Conservation (phyloP, 2,113 vertebrate genomes). For the Oreochromis niloticus region DNA sequence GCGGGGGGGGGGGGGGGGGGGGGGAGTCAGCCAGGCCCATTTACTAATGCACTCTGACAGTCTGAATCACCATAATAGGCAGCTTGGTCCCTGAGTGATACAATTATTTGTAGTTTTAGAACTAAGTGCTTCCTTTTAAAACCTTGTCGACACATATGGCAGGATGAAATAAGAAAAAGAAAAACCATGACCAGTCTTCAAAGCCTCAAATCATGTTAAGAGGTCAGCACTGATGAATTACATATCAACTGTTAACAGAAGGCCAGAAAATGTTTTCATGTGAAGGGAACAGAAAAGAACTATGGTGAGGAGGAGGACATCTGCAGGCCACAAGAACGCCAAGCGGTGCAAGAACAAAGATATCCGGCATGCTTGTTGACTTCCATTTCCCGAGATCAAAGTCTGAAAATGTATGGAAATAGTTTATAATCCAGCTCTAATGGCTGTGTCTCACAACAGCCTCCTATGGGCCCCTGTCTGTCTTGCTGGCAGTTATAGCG, state of each 20-base stretch:
- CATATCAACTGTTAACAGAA: neutral
- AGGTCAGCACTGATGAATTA: neutral
- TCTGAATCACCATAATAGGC: constrained; percentile 49
- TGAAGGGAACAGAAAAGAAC: neutral
- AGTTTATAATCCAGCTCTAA: constrained; percentile 40
- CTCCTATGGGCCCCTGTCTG: constrained; percentile 31
- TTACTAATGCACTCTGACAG: constrained; percentile 52
- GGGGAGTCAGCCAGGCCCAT: neutral
- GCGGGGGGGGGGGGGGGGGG: neutral
- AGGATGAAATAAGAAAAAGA: neutral
- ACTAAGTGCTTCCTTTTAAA: constrained; percentile 53
- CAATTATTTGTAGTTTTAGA: constrained; percentile 50
- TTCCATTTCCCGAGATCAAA: constrained; percentile 41
- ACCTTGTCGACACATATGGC: constrained; percentile 24
- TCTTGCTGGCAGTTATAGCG: constrained; percentile 30
- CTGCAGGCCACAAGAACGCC: neutral
- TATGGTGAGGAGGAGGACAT: neutral
- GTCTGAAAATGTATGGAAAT: constrained; percentile 45
- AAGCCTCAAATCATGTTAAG: neutral
- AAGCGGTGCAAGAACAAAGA: neutral
- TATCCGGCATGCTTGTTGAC: neutral
- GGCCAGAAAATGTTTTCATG: neutral
- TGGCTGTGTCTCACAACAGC: constrained; percentile 27
- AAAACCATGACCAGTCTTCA: neutral
- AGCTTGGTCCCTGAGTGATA: constrained; percentile 49